Evolutionary conservation across 2,113 vertebrate species (phyloP).

Genomic region (Apodemus speciosus): DNA sequence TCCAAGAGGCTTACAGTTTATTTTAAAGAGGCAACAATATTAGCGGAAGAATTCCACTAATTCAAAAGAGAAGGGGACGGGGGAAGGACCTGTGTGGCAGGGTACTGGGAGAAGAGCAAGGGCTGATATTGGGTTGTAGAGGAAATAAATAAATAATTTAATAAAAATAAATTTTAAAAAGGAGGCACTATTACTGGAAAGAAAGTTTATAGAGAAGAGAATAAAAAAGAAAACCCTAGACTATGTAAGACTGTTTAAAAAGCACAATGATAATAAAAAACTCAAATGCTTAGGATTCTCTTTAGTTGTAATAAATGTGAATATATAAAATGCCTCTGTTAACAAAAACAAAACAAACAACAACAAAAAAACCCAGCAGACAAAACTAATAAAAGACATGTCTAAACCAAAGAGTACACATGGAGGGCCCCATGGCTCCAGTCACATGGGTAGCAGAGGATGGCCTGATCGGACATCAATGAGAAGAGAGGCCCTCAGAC

Average conservation of each 20-base stretch:
- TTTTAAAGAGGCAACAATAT: background rate
- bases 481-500: too few species aligned
- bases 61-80: too few species aligned
- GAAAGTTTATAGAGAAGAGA: background rate
- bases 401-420: too few species aligned
- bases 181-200: background rate
- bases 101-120: too few species aligned
- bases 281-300: background rate
- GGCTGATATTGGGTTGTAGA: too few species aligned
- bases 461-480: too few species aligned
- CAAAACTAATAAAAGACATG: background rate
- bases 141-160: too few species aligned
- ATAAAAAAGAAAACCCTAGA: background rate
- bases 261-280: background rate
- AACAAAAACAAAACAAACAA: background rate
- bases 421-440: too few species aligned
- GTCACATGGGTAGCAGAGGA: too few species aligned
- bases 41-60: background rate
- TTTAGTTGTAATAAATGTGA: background rate
- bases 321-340: background rate
- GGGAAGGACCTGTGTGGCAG: too few species aligned
- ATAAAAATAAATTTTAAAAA: background rate
- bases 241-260: background rate
- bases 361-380: background rate
- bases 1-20: background rate